phyloP scores from a whole-genome alignment of 2,113 vertebrate genomes.

The Tetraodon nigroviridis region DNA sequence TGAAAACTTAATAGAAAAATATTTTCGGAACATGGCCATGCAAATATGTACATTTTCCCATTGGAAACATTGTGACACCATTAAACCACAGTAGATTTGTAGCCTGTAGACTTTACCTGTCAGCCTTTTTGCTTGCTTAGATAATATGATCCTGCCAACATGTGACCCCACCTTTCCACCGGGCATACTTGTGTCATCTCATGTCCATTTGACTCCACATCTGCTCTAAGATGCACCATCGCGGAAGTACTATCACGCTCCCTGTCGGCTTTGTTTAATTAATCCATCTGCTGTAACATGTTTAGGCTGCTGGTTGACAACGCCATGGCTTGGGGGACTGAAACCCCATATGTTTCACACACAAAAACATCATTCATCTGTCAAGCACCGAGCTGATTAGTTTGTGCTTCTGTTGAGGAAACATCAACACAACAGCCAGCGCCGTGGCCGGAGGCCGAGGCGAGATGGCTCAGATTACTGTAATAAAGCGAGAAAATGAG shows the following conservation, averaged over 20 bases:
- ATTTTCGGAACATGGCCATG: no score
- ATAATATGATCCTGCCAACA: no score
- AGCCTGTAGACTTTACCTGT: no score
- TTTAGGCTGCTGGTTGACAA: conserved; percentile 20
- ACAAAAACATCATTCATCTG: conserved; percentile 4
- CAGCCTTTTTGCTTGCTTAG: no score
- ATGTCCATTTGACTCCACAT: no score
- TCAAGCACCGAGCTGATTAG: no score
- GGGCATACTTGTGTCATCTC: no score
- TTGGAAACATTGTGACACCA: no score
- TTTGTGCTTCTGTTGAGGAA: conserved; percentile 15
- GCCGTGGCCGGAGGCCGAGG: conserved; percentile 16
- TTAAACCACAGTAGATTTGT: no score
- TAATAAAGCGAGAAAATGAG: conserved; percentile 63
- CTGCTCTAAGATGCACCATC: no score
- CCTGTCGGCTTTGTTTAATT: conserved; percentile 12
- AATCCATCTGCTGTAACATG: conserved; percentile 17
- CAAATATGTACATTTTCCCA: no score
- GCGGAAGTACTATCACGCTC: neutral
- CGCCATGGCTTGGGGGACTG: conserved; percentile 14
- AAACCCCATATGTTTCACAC: conserved; percentile 23
- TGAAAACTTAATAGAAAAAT: conserved; percentile 11
- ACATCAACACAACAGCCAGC: conserved; percentile 23
- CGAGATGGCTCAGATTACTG: conserved; percentile 64
- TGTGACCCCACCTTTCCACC: no score